A percentile compares a stretch with the other conserved stretches of the same genome.
Conservation (phyloP, 2,797 vertebrate species). For the Acanthurus tractus region DNA sequence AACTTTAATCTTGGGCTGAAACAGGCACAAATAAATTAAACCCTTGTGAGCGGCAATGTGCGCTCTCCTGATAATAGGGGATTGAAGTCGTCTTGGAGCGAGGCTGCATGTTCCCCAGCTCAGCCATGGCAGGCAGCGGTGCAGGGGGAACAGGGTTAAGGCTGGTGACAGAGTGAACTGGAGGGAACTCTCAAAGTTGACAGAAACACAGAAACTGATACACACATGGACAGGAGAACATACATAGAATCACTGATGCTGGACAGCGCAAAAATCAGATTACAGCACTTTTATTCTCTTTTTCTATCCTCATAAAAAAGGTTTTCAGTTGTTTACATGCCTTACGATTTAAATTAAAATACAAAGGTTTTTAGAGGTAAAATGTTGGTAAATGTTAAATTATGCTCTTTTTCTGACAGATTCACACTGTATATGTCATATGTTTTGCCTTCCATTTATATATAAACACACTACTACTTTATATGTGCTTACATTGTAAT, state of each 20-base stretch:
- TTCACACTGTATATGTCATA: neutral
- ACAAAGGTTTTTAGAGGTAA: neutral
- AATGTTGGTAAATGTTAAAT: neutral
- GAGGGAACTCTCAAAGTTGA: slow-evolving; percentile 77
- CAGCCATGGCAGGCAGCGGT: slow-evolving; percentile 75
- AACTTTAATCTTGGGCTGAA: slow-evolving; percentile 92
- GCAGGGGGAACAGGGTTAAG: slow-evolving; percentile 70
- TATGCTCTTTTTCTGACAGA: neutral
- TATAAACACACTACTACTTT: slow-evolving; percentile 20
- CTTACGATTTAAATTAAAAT: slow-evolving; percentile 1
- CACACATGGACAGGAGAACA: slow-evolving; percentile 22
- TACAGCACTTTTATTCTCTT: neutral
- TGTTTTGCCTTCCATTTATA: slow-evolving; percentile 8
- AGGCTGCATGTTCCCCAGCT: slow-evolving; percentile 79
- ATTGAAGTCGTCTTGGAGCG: slow-evolving; percentile 87
- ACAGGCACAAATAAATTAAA: slow-evolving; percentile 93
- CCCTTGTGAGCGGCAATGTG: slow-evolving; percentile 90
- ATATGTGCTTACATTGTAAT: slow-evolving; percentile 7
- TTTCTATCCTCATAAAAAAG: neutral
- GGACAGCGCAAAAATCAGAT: slow-evolving; percentile 24
- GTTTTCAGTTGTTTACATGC: slow-evolving; percentile 11
- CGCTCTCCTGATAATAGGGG: slow-evolving; percentile 88
- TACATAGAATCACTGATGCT: slow-evolving; percentile 28
- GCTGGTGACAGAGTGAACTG: slow-evolving; percentile 68
- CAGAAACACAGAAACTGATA: slow-evolving; percentile 37